Evolutionary conservation across 2,113 vertebrate genomes (phyloP), one percentile per base, ranked within the genome.

Genomic region (Sorex fumeus): DNA sequence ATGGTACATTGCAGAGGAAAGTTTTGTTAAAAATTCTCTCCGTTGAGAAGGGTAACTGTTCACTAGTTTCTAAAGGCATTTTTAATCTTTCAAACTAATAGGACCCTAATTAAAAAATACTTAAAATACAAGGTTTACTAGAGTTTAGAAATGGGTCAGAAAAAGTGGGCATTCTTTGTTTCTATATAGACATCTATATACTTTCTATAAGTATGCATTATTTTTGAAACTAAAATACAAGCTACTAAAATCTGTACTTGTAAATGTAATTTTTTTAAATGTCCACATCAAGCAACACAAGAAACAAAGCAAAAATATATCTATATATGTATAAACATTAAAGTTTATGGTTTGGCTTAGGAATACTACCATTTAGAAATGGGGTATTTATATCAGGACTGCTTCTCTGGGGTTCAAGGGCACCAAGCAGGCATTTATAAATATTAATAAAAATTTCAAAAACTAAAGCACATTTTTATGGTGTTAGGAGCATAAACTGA

Each of bases 371-470:
- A 94, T 91, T 88, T 84, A 89, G 91, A 92, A 92, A 78, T 64
- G 9, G 64, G 57, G 72, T 82, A 78, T 96, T 96, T 95, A 88
- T 93, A 88, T 81, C 87, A 77, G 69, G 90, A 66, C 91, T 95
- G 87, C 34, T 95, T 94, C 95, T 87, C 9, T 91, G 76, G 95
- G 81, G 87, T 96, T 96, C 96, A 96, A 96, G 95, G 93, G 89
- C 95, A 95, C 80, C 43, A 80, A 96, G 92, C 30, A 71, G 91
- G 87, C 91, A 96, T 93, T 93, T 89, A 95, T 95, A 96, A 96
- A 96, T 96, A 96, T 96, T 96, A 97, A 97, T 97, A 96, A 97
- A 95, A 97, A 94, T 87, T 95, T 96, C 89, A 96, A 93, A 96
- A 92, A 87, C 87, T 84, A 95, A 96, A 69, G 77, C 92, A 95